Percentiles rank a stretch among this genome's conserved stretches.
These are phyloP conservation scores for Zosterops japonicus DNA, from an alignment of 2,113 vertebrate species.

Conservation along the genomic window DNA sequence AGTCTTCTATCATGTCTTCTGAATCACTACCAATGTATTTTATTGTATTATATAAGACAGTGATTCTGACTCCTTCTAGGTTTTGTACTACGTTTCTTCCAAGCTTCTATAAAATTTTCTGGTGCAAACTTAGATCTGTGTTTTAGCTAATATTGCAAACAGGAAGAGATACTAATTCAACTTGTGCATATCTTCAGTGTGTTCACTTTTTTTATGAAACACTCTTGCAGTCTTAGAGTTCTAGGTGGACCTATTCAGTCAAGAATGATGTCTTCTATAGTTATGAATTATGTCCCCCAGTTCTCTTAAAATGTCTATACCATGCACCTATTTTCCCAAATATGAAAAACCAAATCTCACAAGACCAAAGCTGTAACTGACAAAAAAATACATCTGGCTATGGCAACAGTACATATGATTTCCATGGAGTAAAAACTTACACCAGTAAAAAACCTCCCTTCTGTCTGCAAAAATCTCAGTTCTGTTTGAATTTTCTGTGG, in stretches of 20 bases:
- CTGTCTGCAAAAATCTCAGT: not conserved
- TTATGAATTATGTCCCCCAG: not conserved
- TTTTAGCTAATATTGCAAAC: not conserved
- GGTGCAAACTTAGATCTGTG: not conserved
- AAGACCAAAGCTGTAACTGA: not conserved
- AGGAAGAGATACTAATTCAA: not conserved
- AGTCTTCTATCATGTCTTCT: not conserved
- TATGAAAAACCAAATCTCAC: not conserved
- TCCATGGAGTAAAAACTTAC: not conserved
- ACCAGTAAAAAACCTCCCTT: not conserved
- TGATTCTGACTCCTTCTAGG: not conserved
- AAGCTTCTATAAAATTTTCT: not conserved
- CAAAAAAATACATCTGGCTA: not conserved
- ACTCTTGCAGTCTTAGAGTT: not conserved
- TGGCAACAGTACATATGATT: not conserved
- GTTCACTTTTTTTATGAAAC: not conserved
- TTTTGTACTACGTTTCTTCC: not conserved
- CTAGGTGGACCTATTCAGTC: accelerated
- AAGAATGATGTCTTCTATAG: not conserved
- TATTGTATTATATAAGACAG: not conserved
- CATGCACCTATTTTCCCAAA: not conserved
- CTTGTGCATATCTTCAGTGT: not conserved
- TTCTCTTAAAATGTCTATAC: not conserved
- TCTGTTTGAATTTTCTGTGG: not conserved
- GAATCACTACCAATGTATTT: not conserved